phyloP scores from a whole-genome alignment of 2,888 invertebrate species.

The Lottia gigantea region DNA sequence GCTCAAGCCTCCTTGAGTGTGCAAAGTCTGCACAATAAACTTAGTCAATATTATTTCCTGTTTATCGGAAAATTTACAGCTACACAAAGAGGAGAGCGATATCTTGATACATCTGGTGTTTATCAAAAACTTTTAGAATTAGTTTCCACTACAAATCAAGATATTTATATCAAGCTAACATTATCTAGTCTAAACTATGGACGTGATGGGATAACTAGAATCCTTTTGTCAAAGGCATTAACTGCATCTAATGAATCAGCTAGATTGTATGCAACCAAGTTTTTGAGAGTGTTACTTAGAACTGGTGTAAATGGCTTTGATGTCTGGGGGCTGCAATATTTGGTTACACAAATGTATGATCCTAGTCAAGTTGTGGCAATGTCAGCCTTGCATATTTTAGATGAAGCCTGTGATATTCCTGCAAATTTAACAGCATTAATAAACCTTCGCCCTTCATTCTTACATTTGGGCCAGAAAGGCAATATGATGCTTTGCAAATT shows the following conservation, averaged over 20 bases:
- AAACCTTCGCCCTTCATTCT: slow-evolving; percentile 75
- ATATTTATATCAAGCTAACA: slow-evolving; percentile 92
- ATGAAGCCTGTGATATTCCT: slow-evolving; percentile 92
- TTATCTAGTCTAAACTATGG: slow-evolving; percentile 91
- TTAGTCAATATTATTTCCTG: slow-evolving; percentile 94
- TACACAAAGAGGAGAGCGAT: slow-evolving; percentile 67
- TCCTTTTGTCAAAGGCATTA: slow-evolving; percentile 72
- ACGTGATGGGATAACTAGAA: slow-evolving; percentile 75
- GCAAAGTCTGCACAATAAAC: slow-evolving; percentile 76
- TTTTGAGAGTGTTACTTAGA: slow-evolving; percentile 86
- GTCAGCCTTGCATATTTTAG: slow-evolving; percentile 83
- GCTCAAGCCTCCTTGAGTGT: slow-evolving; percentile 55
- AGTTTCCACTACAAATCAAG: slow-evolving; percentile 83
- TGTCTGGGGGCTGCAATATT: slow-evolving; percentile 86
- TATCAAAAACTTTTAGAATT: slow-evolving; percentile 84
- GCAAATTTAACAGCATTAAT: slow-evolving; percentile 82
- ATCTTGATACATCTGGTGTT: slow-evolving; percentile 80
- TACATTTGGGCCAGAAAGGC: slow-evolving; percentile 82
- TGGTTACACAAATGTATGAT: slow-evolving; percentile 88
- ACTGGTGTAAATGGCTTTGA: slow-evolving; percentile 65
- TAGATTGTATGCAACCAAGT: slow-evolving; percentile 90
- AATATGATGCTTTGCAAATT: slow-evolving; percentile 81
- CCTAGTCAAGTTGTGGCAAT: slow-evolving; percentile 82
- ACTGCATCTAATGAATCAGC: slow-evolving; percentile 71
- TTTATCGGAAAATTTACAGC: slow-evolving; percentile 84